Percentiles rank a stretch among this genome's conserved stretches.
Evolutionary conservation across 2,888 invertebrate genomes (phyloP).

Genomic region (Morinoia aosen): DNA sequence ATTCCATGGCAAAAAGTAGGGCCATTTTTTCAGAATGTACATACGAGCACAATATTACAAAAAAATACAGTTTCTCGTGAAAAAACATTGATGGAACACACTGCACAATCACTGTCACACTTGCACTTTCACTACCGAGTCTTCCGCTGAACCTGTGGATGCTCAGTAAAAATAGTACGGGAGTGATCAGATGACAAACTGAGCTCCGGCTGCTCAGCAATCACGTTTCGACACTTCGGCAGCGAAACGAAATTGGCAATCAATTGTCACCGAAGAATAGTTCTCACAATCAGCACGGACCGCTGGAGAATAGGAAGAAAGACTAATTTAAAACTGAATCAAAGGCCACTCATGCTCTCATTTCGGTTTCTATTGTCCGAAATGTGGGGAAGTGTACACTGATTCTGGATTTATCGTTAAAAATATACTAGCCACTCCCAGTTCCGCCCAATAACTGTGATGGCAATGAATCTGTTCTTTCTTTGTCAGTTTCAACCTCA

Average conservation of each 20-base stretch:
- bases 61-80: not conserved
- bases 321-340: not conserved
- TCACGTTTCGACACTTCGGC: not conserved
- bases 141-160: not conserved
- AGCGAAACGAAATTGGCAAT: not conserved
- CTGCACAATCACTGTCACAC: not conserved
- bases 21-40: not conserved
- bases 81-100: not conserved
- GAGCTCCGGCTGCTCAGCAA: not conserved
- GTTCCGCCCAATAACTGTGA: not conserved
- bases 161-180: not conserved
- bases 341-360: not conserved
- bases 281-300: not conserved
- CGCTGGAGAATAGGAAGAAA: not conserved
- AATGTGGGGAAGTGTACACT: not conserved
- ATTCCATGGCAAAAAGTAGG: not conserved
- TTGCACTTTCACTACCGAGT: not conserved
- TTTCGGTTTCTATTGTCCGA: not conserved
- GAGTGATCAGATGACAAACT: not conserved
- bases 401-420: not conserved
- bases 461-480: not conserved
- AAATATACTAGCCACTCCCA: not conserved
- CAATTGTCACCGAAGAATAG: not conserved
- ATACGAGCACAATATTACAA: not conserved
- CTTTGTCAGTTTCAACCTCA: not conserved